These are phyloP conservation scores for Poeciliopsis turneri DNA, from an alignment of 2,797 vertebrate species.

Conservation along the genomic window DNA sequence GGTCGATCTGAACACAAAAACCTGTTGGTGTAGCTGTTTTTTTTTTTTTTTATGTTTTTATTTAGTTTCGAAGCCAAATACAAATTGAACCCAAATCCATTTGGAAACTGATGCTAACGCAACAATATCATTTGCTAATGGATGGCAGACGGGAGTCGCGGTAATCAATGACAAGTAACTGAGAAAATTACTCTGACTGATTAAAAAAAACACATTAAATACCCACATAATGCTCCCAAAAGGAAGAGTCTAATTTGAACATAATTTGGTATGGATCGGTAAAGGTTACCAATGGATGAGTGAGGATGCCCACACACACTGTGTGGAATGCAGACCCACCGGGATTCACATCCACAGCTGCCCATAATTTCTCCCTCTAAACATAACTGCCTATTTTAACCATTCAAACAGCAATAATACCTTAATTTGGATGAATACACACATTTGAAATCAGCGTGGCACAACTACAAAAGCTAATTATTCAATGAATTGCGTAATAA, in stretches of 20 bases:
- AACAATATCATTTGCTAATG: background rate
- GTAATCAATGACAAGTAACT: background rate
- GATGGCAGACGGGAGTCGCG: background rate
- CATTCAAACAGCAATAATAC: background rate
- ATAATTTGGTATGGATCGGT: background rate
- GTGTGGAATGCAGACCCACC: too few species aligned
- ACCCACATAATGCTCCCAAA: background rate
- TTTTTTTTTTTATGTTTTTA: background rate
- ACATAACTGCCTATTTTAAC: background rate
- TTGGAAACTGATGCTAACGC: conserved; percentile 1
- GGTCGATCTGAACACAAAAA: background rate
- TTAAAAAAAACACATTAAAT: background rate
- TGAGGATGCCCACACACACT: background rate
- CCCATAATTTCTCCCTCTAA: background rate
- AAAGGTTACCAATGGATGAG: background rate
- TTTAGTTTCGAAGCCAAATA: conserved; percentile 2
- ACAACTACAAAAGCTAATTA: background rate
- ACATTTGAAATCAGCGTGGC: background rate
- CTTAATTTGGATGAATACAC: background rate
- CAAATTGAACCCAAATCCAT: conserved; percentile 8
- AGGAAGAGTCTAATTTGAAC: conserved; percentile 4
- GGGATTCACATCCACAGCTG: background rate
- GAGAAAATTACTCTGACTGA: background rate
- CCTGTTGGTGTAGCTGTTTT: background rate
- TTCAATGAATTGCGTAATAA: too few species aligned